These are phyloP conservation scores for Craseonycteris thonglongyai DNA, from an alignment of 2,113 vertebrate genomes.

Conservation along the genomic window DNA sequence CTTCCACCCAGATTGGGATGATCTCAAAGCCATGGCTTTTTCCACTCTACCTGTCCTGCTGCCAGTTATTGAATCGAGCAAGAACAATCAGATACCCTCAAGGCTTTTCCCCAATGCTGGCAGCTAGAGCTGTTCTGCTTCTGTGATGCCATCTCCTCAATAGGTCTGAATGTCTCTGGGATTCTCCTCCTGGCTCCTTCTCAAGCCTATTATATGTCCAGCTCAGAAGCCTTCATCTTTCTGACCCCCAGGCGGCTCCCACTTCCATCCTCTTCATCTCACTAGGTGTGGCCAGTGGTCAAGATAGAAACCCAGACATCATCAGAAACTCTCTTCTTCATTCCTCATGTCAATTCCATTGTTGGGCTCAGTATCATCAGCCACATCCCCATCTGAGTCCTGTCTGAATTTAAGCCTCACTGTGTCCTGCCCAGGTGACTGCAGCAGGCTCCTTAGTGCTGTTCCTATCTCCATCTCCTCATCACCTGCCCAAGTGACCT, in stretches of 20 bases:
- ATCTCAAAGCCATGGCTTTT: not conserved
- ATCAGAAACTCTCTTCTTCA: not conserved
- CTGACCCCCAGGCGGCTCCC: not conserved
- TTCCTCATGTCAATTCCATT: not conserved
- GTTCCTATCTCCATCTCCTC: not conserved
- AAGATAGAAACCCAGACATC: not conserved
- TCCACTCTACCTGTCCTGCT: not conserved
- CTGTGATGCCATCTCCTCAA: not conserved
- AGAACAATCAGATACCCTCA: not conserved
- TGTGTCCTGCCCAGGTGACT: not conserved
- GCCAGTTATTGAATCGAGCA: not conserved
- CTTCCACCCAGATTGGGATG: not conserved
- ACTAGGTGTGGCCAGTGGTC: not conserved
- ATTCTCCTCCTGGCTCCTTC: not conserved
- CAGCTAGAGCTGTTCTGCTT: not conserved
- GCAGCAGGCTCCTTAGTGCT: not conserved
- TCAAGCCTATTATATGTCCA: not conserved
- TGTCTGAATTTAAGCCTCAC: no score
- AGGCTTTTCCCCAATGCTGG: not conserved
- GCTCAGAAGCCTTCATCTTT: not conserved
- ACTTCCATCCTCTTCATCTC: not conserved
- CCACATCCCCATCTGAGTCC: not conserved
- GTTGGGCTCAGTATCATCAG: not conserved
- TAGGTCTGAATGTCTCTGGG: not conserved
- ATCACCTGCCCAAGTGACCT: rapidly evolving